A percentile compares a stretch with the other conserved stretches of the same genome.
Evolutionary conservation across 2,888 invertebrate species (phyloP).

Genomic region (Diarsia brunnea): DNA sequence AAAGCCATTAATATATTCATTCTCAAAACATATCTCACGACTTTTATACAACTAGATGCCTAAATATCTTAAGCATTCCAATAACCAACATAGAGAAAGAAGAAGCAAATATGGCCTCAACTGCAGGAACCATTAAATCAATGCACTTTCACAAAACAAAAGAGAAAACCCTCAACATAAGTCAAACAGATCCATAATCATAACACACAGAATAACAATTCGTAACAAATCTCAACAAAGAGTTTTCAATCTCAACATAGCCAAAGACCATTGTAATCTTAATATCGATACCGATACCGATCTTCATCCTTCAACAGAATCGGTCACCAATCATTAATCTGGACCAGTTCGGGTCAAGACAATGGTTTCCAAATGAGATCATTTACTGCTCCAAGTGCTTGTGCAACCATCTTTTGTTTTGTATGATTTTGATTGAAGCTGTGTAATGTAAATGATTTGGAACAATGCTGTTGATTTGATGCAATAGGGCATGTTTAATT

Average conservation of each 20-base stretch:
- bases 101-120: background rate
- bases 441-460: conserved; percentile 48
- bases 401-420: conserved; percentile 71
- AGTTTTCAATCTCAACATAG: conserved; percentile 54
- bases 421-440: conserved; percentile 49
- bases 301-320: conserved; percentile 73
- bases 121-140: background rate
- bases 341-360: conserved; percentile 75
- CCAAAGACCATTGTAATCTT: conserved; percentile 66
- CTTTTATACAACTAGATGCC: background rate
- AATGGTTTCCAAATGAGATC: conserved; percentile 85
- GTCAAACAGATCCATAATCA: background rate
- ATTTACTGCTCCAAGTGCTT: conserved; percentile 72
- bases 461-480: conserved; percentile 49
- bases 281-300: conserved; percentile 72
- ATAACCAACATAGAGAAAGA: background rate
- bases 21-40: background rate
- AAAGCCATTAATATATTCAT: background rate
- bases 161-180: background rate
- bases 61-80: background rate
- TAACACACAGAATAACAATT: conserved; percentile 13
- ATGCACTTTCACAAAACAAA: background rate
- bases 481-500: conserved; percentile 38
- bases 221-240: conserved; percentile 54
- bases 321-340: conserved; percentile 78